phyloP scores from a whole-genome alignment of 2,797 vertebrate genomes.

The Pseudochromis fuscus region DNA sequence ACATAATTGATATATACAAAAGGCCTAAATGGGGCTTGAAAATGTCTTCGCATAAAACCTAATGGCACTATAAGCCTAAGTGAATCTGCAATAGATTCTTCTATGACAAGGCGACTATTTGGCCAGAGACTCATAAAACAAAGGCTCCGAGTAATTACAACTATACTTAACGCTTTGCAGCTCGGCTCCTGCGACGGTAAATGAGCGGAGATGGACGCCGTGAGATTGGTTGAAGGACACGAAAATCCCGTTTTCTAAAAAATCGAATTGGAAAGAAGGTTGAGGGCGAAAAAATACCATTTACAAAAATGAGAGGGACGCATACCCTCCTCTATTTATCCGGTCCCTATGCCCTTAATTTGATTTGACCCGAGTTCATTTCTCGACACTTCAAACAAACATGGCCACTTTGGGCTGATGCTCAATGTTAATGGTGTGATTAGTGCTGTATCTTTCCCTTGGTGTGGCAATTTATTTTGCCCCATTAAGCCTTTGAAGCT shows the following conservation, averaged over 20 bases:
- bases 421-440: slow-evolving; percentile 84
- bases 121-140: slow-evolving; percentile 68
- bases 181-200: slow-evolving; percentile 30
- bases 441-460: slow-evolving; percentile 78
- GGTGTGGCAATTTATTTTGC: slow-evolving; percentile 81
- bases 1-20: slow-evolving; percentile 71
- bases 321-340: slow-evolving; percentile 46
- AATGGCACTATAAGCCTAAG: slow-evolving; percentile 71
- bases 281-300: slow-evolving; percentile 31
- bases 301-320: slow-evolving; percentile 29
- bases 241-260: slow-evolving; percentile 30
- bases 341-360: slow-evolving; percentile 68
- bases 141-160: slow-evolving; percentile 71
- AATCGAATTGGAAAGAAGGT: slow-evolving; percentile 35
- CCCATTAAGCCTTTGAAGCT: slow-evolving; percentile 81
- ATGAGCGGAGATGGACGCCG: slow-evolving; percentile 18
- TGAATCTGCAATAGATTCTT: slow-evolving; percentile 64
- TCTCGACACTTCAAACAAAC: slow-evolving; percentile 78
- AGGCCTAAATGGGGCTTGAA: slow-evolving; percentile 68
- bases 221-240: slow-evolving; percentile 45
- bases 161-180: slow-evolving; percentile 44
- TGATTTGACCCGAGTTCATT: slow-evolving; percentile 76
- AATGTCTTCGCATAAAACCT: slow-evolving; percentile 72
- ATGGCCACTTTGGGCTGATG: slow-evolving; percentile 73
- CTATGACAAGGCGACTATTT: slow-evolving; percentile 64